These are phyloP conservation scores for Lithosia quadra DNA, from an alignment of 2,888 invertebrate genomes.

Conservation along the genomic window DNA sequence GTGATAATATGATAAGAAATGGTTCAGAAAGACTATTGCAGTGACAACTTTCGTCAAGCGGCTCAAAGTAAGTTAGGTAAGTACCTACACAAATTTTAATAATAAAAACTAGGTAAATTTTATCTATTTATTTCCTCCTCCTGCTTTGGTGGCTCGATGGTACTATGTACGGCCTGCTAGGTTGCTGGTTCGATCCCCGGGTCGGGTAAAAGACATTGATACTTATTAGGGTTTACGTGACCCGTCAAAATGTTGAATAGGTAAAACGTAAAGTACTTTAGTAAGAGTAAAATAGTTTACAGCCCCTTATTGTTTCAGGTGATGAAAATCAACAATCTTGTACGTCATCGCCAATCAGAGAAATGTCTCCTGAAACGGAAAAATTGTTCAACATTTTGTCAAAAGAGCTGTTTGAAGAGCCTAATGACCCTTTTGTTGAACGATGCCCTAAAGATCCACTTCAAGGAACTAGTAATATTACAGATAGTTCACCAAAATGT, in stretches of 20 bases:
- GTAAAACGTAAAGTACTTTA: too few species aligned
- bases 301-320: constrained; percentile 27
- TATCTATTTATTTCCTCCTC: too few species aligned
- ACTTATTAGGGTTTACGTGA: too few species aligned
- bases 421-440: constrained; percentile 28
- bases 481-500: constrained; percentile 29
- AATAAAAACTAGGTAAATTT: too few species aligned
- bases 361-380: constrained; percentile 32
- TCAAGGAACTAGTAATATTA: constrained; percentile 28
- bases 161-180: too few species aligned
- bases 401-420: constrained; percentile 29
- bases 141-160: too few species aligned
- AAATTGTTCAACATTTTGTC: constrained; percentile 27
- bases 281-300: constrained; percentile 2
- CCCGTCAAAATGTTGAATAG: too few species aligned
- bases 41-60: constrained; percentile 28
- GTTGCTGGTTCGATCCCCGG: too few species aligned
- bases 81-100: constrained; percentile 25
- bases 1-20: constrained; percentile 31
- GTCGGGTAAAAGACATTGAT: too few species aligned
- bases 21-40: constrained; percentile 32
- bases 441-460: constrained; percentile 27
- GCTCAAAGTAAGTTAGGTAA: constrained; percentile 29
- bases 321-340: constrained; percentile 32
- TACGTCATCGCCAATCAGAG: constrained; percentile 31